phyloP scores from a whole-genome alignment of 1,140 invertebrate species.

The Papilio xuthus region DNA sequence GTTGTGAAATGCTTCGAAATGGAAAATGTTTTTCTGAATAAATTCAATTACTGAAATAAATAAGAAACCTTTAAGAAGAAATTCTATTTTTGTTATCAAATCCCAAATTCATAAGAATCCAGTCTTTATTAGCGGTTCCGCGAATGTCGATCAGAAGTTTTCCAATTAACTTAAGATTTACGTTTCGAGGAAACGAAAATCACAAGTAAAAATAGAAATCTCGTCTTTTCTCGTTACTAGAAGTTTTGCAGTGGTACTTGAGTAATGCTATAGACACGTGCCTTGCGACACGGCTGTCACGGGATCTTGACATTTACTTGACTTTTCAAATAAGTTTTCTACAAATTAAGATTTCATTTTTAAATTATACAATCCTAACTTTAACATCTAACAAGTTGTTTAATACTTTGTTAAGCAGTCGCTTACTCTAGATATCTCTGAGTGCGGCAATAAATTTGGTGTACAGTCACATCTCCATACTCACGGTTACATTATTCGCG shows the following conservation, averaged over 20 bases:
- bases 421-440: not conserved
- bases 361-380: not conserved
- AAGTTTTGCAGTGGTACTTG: slow-evolving; percentile 21
- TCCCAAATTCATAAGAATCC: not conserved
- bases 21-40: not conserved
- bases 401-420: not conserved
- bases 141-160: not conserved
- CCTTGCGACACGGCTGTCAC: not conserved
- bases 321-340: slow-evolving; percentile 4
- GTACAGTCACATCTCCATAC: too few relatives aligned
- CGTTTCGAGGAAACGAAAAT: not conserved
- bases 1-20: not conserved
- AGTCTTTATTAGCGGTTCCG: not conserved
- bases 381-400: not conserved
- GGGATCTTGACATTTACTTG: slow-evolving; percentile 19
- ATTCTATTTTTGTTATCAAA: slow-evolving; percentile 7
- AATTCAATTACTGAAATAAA: not conserved
- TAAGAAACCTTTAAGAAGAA: not conserved
- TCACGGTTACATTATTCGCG: too few relatives aligned
- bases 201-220: not conserved
- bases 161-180: slow-evolving; percentile 1
- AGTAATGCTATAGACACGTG: slow-evolving; percentile 21
- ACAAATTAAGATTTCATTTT: slow-evolving; percentile 1
- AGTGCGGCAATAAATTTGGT: too few relatives aligned
- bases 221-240: not conserved